Base-by-base conservation (phyloP, 2,797 vertebrate species). In the Falco naumanni region DNA sequence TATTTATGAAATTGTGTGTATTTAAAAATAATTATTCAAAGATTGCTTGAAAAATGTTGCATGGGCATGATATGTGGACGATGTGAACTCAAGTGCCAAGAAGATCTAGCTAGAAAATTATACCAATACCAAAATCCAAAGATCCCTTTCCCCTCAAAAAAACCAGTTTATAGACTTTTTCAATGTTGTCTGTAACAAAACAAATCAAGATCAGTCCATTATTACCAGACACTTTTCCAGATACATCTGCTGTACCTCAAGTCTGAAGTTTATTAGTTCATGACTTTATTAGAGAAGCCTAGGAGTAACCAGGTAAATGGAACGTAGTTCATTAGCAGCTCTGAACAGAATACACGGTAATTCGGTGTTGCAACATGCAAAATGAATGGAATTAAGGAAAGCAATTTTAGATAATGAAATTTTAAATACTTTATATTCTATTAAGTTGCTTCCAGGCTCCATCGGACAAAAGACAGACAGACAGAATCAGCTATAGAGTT, bases 381-480 rank as follows among this genome's bases (percentile, higher is more conserved):
- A 97, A 90, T 95, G 95, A 97, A 96, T 93, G 82, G 66, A 92
- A 97, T 95, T 91, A 94, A 91, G 61, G 65, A 93, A 93, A 96
- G 87, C 95, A 91, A 95, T 97, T 97, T 93, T 54, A 94, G 78
- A 84, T 96, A 97, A 97, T 95, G 68, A 92, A 85, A 95, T 95
- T 94, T 95, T 57, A 93, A 93, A 91, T 96, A 93, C 84, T 95
- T 86, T 91, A 85, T 95, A 94, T 92, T 95, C 76, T 86, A 95
- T 97, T 97, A 97, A 94, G 63, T 93, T 93, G 70, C 79, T 96
- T 96, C 92, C 94, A 95, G 97, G 94, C 95, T 82, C 84, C 85
- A 60, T 8, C 11, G 34, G 93, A 97, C 84, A 83, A 95, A 95
- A 95, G 94, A 96, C 95, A 97, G 90, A 95, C 93, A 92, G 92